Base-by-base conservation (phyloP, 2,797 vertebrate species). In the Silurus aristotelis region DNA sequence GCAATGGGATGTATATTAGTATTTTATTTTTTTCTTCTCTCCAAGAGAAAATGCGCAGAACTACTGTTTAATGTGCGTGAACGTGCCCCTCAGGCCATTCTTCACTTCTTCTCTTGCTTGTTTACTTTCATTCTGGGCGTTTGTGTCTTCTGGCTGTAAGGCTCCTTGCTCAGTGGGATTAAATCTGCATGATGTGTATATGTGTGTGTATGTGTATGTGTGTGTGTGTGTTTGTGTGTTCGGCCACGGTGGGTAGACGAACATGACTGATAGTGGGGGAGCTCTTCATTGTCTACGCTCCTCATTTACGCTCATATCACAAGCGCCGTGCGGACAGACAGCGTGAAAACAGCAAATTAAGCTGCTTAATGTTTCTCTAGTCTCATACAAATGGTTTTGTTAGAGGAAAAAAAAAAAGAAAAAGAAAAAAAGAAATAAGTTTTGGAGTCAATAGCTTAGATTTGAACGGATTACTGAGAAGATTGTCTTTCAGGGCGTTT, bases 391-490 rank as follows among this genome's bases (percentile, higher is more conserved):
- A 92, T 83, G 86, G 91, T 67, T 92, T 92, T 92, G 89, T 91
- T 88, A 80, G 80, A 75, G 89, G 89, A 31, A 75, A 91, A 83
- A 25, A 25, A 67, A 68, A 75, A 75, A 4, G 88, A 90, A 80
- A 82, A 83, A 55, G 82, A 90, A 84, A 14, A 14, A 73, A 76
- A 75, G 20, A 52, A 73, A 87, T 90, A 90, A 76, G 85, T 84
- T 88, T 89, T 80, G 91, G 90, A 91, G 92, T 92, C 92, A 90
- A 91, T 92, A 88, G 83, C 89, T 85, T 89, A 91, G 87, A 92
- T 92, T 91, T 90, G 87, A 92, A 91, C 88, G 91, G 88, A 92
- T 93, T 92, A 90, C 89, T 67, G 86, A 90, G 89, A 87, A 87
- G 88, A 83, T 83, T 87, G 87, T 87, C 86, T 90, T 87, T 88